A percentile compares a stretch with the other conserved stretches of the same genome.
These are phyloP conservation scores for Plebejus anna DNA, from an alignment of 2,888 invertebrate genomes.

Conservation along the genomic window DNA sequence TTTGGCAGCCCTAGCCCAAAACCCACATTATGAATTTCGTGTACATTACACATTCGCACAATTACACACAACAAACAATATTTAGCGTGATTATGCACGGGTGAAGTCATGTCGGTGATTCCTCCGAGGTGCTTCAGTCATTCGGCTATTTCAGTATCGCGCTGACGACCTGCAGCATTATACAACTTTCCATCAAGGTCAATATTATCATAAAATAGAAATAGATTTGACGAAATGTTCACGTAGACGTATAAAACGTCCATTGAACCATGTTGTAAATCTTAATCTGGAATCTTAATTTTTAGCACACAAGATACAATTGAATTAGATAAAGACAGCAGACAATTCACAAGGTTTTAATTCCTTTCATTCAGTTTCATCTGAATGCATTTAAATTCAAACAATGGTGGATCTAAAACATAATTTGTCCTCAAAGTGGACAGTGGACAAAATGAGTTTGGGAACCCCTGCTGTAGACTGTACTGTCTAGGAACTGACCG, in stretches of 20 bases:
- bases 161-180: not conserved
- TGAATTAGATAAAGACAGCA: not conserved
- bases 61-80: conserved; percentile 1
- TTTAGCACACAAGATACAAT: too few relatives aligned
- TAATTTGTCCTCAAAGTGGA: too few relatives aligned
- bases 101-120: conserved; percentile 5
- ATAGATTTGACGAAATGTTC: not conserved
- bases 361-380: too few relatives aligned
- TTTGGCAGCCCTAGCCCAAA: not conserved
- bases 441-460: too few relatives aligned
- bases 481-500: not conserved
- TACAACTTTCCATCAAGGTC: not conserved
- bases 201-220: not conserved
- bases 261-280: too few relatives aligned
- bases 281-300: too few relatives aligned
- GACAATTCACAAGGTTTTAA: too few relatives aligned
- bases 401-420: too few relatives aligned
- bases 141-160: not conserved
- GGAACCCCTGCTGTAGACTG: too few relatives aligned
- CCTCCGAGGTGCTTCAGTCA: not conserved
- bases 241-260: not conserved
- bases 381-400: too few relatives aligned
- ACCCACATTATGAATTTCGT: not conserved
- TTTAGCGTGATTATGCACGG: not conserved
- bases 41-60: not conserved